Conservation (phyloP, 1,140 invertebrate genomes). For the Artemia franciscana region DNA sequence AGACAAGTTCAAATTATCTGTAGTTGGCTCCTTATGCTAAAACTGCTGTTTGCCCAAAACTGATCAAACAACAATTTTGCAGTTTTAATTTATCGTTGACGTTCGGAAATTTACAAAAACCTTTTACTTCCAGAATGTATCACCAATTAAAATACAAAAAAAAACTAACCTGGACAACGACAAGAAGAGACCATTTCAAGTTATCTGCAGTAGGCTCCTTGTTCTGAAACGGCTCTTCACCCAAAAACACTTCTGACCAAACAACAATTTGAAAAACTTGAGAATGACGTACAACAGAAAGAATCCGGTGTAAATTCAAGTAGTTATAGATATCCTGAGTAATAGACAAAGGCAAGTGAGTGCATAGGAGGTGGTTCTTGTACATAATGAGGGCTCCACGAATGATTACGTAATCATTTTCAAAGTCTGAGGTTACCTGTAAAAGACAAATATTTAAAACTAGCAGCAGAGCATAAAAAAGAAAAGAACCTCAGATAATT, state of each 20-base stretch:
- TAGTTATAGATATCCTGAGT: background rate
- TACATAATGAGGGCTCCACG: background rate
- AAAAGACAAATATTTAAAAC: background rate
- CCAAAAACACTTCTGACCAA: background rate
- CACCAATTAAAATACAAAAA: no score
- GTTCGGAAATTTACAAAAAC: no score
- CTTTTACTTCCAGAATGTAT: no score
- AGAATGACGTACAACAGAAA: background rate
- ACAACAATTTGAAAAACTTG: background rate
- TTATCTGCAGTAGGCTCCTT: background rate
- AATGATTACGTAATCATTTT: background rate
- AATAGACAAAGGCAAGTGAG: background rate
- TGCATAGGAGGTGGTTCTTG: background rate
- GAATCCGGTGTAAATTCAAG: background rate
- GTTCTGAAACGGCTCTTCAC: background rate
- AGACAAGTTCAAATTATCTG: no score
- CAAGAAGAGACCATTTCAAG: background rate
- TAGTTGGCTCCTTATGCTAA: no score
- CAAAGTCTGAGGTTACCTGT: background rate
- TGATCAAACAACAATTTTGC: no score
- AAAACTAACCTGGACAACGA: background rate
- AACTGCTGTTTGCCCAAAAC: no score
- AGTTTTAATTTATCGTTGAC: no score
- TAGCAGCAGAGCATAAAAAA: background rate
- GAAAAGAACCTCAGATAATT: background rate